These are phyloP conservation scores for Vireo altiloquus DNA, from an alignment of 2,113 vertebrate species.

Conservation along the genomic window DNA sequence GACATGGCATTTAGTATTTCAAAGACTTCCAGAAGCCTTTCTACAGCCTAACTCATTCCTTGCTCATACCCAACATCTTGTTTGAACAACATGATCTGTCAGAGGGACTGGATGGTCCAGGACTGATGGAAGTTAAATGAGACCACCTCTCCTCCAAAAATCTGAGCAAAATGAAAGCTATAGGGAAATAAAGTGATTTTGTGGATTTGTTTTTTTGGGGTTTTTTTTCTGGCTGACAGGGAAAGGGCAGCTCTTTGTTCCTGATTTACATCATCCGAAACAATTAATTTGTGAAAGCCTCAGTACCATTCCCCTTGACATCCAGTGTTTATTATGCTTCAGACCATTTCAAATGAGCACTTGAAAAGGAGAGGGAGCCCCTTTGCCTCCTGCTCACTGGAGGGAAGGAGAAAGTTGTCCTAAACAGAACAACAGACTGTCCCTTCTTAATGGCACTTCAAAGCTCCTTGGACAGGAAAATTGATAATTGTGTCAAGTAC, in stretches of 20 bases:
- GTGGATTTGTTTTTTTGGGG: background rate
- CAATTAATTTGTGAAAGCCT: background rate
- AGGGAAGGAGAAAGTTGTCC: slow-evolving; percentile 16
- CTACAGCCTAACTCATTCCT: background rate
- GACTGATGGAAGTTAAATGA: background rate
- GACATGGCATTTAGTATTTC: background rate
- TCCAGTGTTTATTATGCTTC: background rate
- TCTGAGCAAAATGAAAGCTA: background rate
- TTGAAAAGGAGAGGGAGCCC: slow-evolving; percentile 17
- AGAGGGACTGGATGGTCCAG: background rate
- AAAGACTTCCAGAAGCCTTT: background rate
- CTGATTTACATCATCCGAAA: slow-evolving; percentile 20
- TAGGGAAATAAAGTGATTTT: background rate
- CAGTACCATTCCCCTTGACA: background rate
- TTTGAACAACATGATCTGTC: background rate
- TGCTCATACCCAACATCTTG: background rate
- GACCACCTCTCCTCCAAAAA: background rate
- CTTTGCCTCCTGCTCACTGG: slow-evolving; percentile 1
- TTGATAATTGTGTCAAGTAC: slow-evolving; percentile 57
- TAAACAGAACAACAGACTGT: slow-evolving; percentile 29
- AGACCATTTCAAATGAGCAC: background rate
- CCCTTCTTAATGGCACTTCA: slow-evolving; percentile 62
- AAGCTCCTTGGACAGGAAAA: slow-evolving; percentile 60
- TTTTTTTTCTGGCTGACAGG: background rate
- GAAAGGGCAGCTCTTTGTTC: slow-evolving; percentile 6